phyloP scores from a whole-genome alignment of 1,140 invertebrate genomes.

The Pararge aegeria region DNA sequence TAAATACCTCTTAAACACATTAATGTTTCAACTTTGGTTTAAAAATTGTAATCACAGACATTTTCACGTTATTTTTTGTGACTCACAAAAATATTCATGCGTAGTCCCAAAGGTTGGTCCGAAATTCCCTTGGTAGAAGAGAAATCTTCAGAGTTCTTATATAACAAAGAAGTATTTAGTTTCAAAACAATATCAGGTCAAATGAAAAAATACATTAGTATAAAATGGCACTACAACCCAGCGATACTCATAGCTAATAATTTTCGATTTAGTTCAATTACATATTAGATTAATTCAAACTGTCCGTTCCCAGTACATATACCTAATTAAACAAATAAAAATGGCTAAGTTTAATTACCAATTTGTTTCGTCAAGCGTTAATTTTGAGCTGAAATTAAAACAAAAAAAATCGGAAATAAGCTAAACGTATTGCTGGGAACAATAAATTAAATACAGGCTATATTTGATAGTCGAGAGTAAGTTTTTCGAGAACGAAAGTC shows the following conservation, averaged over 20 bases:
- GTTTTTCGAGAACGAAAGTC: no score
- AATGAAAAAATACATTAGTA: conserved; percentile 22
- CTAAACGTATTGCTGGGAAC: conserved; percentile 21
- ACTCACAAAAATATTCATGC: no score
- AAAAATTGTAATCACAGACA: no score
- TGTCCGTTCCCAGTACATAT: not conserved
- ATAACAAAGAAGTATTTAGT: conserved; percentile 11
- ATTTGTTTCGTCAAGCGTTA: conserved; percentile 7
- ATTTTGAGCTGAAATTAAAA: conserved; percentile 10
- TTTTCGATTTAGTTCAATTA: not conserved
- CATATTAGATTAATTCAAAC: not conserved
- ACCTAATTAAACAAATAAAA: not conserved
- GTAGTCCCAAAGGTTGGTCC: no score
- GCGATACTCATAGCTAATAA: conserved; percentile 21
- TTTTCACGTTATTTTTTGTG: no score
- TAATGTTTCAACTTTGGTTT: no score
- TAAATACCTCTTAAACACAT: conserved; percentile 6
- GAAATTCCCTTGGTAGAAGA: no score
- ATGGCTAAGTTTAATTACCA: not conserved
- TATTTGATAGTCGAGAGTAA: not conserved
- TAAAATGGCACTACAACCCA: conserved; percentile 11
- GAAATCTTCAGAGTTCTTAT: no score
- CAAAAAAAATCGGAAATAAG: conserved; percentile 4
- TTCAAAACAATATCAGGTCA: conserved; percentile 5
- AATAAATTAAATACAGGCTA: not conserved